Base-by-base conservation (phyloP, 2,888 invertebrate genomes). In the Lasioglossum marginatum region DNA sequence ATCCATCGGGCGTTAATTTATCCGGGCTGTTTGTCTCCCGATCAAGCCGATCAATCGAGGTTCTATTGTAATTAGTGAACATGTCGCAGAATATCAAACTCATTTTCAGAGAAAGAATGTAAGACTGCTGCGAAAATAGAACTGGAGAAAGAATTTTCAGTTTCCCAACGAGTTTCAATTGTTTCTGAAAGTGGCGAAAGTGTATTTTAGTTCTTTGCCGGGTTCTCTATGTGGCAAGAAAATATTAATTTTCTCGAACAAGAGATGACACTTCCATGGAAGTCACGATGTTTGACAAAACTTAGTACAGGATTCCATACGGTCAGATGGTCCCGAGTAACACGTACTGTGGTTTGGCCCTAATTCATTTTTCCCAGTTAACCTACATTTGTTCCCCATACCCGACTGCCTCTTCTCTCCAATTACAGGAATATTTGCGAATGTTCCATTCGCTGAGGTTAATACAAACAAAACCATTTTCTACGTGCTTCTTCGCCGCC, bases 241-340 rank as follows among this genome's bases (percentile, higher is more conserved):
- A 77, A 66, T 34, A 31, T 71, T 52, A 71, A 72, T 79, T 43
- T 57, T 60, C 31, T 14, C 2, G n/a, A 37, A 45, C 16, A 23
- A 57, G 37, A 27, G 31, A 19, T 23, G 68, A 68, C 37, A 37
- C 37, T 43, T 72, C 10, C 16, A 43, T 43, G 40, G 31, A 57
- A 73, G 16, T 48, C 48, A 12, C 34, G 27, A 66, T 72, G 52
- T 60, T 74, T 48, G 82, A 85, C 85, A 52, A 76, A 81, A 85
- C 72, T 79, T 74, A 1, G 40, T 40, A 34, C 31, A 27, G 27
- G 63, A n/a, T 78, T 70, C 71, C 57, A n/a, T 31, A 27, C 40
- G 12, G 23, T 75, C 66, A 57, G 16, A 37, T 23, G 60, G 19
- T 14, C 14, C 34, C 73, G 48, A 74, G 31, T 70, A 57, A 79